Conservation (phyloP, 2,888 invertebrate genomes). For the Nomada goodeniana region DNA sequence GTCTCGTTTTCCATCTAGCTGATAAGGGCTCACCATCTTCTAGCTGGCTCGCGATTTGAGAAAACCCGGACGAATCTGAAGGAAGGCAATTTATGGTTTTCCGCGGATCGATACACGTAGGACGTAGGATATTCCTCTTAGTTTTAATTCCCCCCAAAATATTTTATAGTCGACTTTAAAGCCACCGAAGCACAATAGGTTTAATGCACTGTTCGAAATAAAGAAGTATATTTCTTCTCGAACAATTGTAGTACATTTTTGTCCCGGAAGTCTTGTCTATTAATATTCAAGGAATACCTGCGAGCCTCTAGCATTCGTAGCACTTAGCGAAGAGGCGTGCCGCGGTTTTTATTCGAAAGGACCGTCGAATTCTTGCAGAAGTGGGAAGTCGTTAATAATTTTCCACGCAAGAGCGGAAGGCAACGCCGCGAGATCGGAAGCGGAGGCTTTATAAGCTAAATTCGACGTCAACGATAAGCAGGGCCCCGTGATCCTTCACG, state of each 20-base stretch:
- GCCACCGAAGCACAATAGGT: too few relatives aligned
- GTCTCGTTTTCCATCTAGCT: constrained; percentile 40
- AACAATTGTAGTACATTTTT: too few relatives aligned
- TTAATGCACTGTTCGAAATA: too few relatives aligned
- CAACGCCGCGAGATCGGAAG: constrained; percentile 5
- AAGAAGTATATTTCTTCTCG: too few relatives aligned
- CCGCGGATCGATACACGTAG: neutral
- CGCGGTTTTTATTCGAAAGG: neutral
- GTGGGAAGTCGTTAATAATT: constrained; percentile 37
- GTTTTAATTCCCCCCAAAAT: too few relatives aligned
- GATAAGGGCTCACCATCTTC: constrained; percentile 51
- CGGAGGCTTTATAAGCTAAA: constrained; percentile 57
- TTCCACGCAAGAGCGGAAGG: neutral
- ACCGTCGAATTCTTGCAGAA: neutral
- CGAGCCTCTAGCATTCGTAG: neutral
- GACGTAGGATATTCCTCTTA: too few relatives aligned
- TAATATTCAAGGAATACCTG: too few relatives aligned
- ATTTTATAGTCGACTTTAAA: too few relatives aligned
- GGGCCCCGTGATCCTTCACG: constrained; percentile 64
- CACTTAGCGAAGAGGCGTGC: constrained; percentile 1
- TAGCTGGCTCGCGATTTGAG: constrained; percentile 28
- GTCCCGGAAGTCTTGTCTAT: too few relatives aligned
- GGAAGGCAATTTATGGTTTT: constrained; percentile 20
- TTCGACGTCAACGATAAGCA: constrained; percentile 42
- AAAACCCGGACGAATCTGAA: constrained; percentile 7